Conservation (phyloP, 2,797 vertebrate species). For the Triplophysa bombifrons region DNA sequence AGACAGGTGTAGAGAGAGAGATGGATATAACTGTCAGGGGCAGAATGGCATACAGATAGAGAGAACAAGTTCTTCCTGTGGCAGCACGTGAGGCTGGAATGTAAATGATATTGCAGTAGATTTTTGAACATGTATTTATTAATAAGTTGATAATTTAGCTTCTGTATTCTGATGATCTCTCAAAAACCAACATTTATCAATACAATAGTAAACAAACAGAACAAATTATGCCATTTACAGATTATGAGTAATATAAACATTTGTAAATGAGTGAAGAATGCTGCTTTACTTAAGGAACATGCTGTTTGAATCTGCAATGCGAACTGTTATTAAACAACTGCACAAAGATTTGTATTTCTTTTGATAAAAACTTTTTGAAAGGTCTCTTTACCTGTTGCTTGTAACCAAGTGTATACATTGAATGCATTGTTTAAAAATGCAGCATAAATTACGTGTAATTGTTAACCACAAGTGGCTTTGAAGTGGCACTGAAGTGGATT, state of each 20-base stretch:
- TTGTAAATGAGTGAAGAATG: too few relatives aligned
- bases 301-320: too few relatives aligned
- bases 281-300: too few relatives aligned
- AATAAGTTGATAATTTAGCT: background rate
- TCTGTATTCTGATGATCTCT: background rate
- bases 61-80: conserved; percentile 40
- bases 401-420: too few relatives aligned
- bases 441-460: too few relatives aligned
- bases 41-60: conserved; percentile 40
- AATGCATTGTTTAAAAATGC: too few relatives aligned
- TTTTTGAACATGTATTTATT: background rate
- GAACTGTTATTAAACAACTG: too few relatives aligned
- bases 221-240: background rate
- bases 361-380: too few relatives aligned
- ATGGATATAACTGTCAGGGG: background rate
- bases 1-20: conserved; percentile 35
- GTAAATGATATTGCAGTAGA: background rate
- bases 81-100: background rate
- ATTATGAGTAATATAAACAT: background rate
- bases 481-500: too few relatives aligned
- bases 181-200: background rate
- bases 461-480: too few relatives aligned
- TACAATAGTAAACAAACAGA: background rate
- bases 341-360: too few relatives aligned
- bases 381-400: too few relatives aligned